Evolutionary conservation across 2,113 vertebrate genomes (phyloP).

Genomic region (Uria aalge): DNA sequence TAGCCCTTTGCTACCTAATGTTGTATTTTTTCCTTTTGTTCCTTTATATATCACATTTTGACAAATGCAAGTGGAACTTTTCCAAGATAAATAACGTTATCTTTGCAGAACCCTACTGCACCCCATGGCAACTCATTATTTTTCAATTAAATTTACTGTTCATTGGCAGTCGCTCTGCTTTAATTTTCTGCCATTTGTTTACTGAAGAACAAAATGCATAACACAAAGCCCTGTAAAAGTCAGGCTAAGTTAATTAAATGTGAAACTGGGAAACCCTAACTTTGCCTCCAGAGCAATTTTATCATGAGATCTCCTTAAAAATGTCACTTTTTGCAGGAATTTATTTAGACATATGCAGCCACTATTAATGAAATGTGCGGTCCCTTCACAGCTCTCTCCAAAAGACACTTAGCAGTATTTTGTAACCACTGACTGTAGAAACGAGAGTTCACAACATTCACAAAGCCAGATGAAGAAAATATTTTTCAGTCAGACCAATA

Average conservation of each 20-base stretch:
- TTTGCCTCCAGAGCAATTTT: conserved; percentile 68
- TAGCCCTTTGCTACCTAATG: background rate
- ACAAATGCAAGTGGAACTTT: conserved; percentile 66
- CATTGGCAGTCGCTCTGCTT: conserved; percentile 73
- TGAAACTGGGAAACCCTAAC: conserved; percentile 66
- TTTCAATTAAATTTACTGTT: conserved; percentile 79
- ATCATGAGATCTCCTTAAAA: conserved; percentile 67
- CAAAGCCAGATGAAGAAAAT: background rate
- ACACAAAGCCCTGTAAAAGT: conserved; percentile 75
- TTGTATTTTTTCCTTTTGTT: conserved; percentile 22
- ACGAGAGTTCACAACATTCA: background rate
- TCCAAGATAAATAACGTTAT: conserved; percentile 76
- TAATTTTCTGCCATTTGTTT: conserved; percentile 81
- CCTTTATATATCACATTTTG: conserved; percentile 45
- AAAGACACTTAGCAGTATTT: background rate
- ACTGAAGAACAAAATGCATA: conserved; percentile 68
- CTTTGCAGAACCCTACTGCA: conserved; percentile 61
- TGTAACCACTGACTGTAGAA: background rate
- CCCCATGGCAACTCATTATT: conserved; percentile 77
- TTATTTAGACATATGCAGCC: conserved; percentile 65
- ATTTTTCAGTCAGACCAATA: background rate
- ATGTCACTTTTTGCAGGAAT: conserved; percentile 63
- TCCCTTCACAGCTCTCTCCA: background rate
- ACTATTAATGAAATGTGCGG: conserved; percentile 31
- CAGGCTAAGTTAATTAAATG: conserved; percentile 79